Evolutionary conservation across 2,113 vertebrate species (phyloP).

Genomic region (Toxostoma redivivum): DNA sequence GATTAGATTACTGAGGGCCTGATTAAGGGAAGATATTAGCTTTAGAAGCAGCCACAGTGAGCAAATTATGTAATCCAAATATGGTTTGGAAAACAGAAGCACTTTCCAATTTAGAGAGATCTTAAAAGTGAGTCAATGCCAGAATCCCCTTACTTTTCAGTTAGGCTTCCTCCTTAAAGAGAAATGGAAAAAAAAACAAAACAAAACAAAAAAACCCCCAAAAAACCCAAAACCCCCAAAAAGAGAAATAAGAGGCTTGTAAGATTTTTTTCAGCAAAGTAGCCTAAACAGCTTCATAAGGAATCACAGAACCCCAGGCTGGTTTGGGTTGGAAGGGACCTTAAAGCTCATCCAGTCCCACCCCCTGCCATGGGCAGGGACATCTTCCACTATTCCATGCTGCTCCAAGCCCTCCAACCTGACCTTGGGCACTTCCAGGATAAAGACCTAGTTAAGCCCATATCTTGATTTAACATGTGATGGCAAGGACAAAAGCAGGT

Average conservation of each 20-base stretch:
- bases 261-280: neutral
- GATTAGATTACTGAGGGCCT: conserved; percentile 43
- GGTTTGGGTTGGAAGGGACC: neutral
- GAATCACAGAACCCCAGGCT: neutral
- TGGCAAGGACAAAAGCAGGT: neutral
- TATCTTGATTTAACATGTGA: neutral
- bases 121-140: neutral
- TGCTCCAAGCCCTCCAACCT: neutral
- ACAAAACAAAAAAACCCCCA: neutral
- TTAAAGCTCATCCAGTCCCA: neutral
- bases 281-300: neutral
- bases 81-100: neutral
- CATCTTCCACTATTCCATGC: neutral
- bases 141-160: neutral
- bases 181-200: neutral
- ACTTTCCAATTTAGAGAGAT: neutral
- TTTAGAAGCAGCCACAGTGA: conserved; percentile 19
- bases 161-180: neutral
- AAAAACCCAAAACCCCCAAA: neutral
- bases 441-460: neutral
- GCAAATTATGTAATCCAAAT: conserved; percentile 17
- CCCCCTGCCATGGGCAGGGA: neutral
- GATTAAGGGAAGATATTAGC: conserved; percentile 45
- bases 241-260: neutral
- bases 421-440: neutral